Conservation (phyloP, 2,113 vertebrate genomes). For the Calyptomena viridis region DNA sequence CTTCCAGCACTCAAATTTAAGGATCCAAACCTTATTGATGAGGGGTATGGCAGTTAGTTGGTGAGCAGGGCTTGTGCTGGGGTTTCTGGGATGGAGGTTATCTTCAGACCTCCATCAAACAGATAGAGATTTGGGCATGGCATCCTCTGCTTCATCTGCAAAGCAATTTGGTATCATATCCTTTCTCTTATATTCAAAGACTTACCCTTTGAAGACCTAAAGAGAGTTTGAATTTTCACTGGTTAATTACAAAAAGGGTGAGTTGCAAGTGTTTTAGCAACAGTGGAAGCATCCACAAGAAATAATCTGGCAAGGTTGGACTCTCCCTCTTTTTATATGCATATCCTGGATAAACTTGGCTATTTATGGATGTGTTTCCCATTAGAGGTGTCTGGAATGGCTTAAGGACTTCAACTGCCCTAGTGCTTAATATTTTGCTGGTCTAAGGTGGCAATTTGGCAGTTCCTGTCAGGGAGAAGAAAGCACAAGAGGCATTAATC, state of each 20-base stretch:
- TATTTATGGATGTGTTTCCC: background rate
- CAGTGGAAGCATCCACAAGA: background rate
- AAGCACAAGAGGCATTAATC: background rate
- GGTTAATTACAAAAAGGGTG: background rate
- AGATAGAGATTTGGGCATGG: background rate
- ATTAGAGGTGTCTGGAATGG: background rate
- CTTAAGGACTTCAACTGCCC: background rate
- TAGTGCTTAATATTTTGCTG: background rate
- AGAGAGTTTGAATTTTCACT: background rate
- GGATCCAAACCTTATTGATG: background rate
- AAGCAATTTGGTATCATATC: background rate
- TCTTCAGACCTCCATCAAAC: background rate
- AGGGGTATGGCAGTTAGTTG: background rate
- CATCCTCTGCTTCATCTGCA: background rate
- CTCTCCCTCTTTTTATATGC: background rate
- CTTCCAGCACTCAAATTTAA: background rate
- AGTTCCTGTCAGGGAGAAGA: background rate
- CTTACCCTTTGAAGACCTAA: background rate
- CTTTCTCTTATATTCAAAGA: background rate
- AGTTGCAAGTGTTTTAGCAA: background rate
- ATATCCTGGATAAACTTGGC: background rate
- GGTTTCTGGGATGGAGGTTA: background rate
- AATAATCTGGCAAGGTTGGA: background rate
- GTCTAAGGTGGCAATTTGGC: background rate
- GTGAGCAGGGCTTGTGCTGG: background rate